A percentile compares a stretch with the other conserved stretches of the same genome.
Conservation (phyloP, 1,140 invertebrate species). For the Drosophila malerkotliana region DNA sequence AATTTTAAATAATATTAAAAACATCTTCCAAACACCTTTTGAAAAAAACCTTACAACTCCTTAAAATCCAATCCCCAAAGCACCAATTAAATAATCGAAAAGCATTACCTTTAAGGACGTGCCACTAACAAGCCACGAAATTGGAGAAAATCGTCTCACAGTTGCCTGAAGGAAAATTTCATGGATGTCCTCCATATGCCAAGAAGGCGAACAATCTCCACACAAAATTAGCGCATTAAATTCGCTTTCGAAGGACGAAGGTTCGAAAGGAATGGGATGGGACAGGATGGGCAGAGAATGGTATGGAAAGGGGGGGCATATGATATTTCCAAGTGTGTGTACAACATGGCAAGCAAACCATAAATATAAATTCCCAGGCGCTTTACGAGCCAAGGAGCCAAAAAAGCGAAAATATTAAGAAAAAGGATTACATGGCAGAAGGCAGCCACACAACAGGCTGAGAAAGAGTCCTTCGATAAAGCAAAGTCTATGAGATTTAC, state of each 20-base stretch:
- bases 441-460: slow-evolving; percentile 24
- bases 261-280: too few relatives aligned
- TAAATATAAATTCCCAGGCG: slow-evolving; percentile 63
- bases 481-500: slow-evolving; percentile 70
- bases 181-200: slow-evolving; percentile 28
- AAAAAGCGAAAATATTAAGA: neutral
- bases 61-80: neutral
- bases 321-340: slow-evolving; percentile 36
- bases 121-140: neutral
- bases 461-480: slow-evolving; percentile 57
- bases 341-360: slow-evolving; percentile 29
- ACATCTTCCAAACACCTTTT: neutral
- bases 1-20: neutral
- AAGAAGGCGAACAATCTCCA: slow-evolving; percentile 14
- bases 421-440: slow-evolving; percentile 70
- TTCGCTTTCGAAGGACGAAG: slow-evolving; percentile 9
- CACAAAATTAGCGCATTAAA: slow-evolving; percentile 58
- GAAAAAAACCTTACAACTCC: too few relatives aligned
- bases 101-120: neutral
- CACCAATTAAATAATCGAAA: neutral
- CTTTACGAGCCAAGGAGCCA: slow-evolving; percentile 39
- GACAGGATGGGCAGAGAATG: neutral
- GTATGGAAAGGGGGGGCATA: neutral
- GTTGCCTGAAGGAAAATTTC: slow-evolving; percentile 15
- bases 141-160: slow-evolving; percentile 4